These are phyloP conservation scores for Drosophila stalkeri DNA, from an alignment of 2,888 invertebrate genomes.

Conservation along the genomic window DNA sequence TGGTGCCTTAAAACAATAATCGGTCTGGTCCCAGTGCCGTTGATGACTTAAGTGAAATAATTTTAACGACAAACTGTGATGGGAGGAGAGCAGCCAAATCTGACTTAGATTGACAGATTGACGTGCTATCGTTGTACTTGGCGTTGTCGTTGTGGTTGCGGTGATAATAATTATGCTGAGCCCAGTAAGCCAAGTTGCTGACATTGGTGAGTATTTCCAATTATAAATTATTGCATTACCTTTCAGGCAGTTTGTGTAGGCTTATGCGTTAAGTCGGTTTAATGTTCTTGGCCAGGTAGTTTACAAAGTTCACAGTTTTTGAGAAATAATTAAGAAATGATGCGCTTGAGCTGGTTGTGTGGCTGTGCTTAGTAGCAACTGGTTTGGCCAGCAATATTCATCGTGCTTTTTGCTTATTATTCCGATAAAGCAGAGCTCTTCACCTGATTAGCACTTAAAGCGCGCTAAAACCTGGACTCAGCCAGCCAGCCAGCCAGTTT, in stretches of 20 bases:
- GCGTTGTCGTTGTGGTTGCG: conserved; percentile 13
- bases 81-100: conserved; percentile 2
- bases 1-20: conserved; percentile 1
- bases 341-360: not conserved
- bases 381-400: conserved; percentile 13
- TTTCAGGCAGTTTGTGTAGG: conserved; percentile 4
- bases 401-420: conserved; percentile 37
- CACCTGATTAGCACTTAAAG: conserved; percentile 52
- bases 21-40: not conserved
- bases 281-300: conserved; percentile 3
- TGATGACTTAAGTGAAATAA: conserved; percentile 9
- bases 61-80: conserved; percentile 1
- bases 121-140: not conserved
- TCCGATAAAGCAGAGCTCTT: conserved; percentile 28
- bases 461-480: conserved; percentile 7
- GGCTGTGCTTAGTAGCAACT: conserved; percentile 4
- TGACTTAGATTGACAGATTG: conserved; percentile 11
- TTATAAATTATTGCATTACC: conserved; percentile 28
- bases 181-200: conserved; percentile 32
- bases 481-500: not conserved
- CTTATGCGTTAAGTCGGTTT: conserved; percentile 24
- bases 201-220: conserved; percentile 39
- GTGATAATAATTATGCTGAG: conserved; percentile 12
- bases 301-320: not conserved
- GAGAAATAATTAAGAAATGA: conserved; percentile 4